Conservation (phyloP, 53 echinoderm and acorn worm genomes). For the Stichopus horrens region DNA sequence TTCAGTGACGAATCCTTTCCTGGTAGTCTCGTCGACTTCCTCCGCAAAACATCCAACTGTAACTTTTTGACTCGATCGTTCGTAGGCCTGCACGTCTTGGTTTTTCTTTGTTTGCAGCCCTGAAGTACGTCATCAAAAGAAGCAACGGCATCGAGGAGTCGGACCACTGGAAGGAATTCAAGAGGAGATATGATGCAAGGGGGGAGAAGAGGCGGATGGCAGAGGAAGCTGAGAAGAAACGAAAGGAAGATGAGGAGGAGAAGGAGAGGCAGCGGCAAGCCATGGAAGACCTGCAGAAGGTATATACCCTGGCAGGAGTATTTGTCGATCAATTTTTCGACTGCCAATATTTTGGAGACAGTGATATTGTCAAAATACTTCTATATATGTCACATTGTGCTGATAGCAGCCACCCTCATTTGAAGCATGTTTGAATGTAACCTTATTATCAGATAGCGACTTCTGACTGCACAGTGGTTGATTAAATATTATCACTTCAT, state of each 20-base stretch:
- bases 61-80: no score
- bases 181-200: constrained; percentile 51
- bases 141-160: constrained; percentile 52
- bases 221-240: constrained; percentile 59
- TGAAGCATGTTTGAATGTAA: no score
- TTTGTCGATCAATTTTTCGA: background rate
- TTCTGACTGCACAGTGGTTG: no score
- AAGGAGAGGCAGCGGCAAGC: constrained; percentile 54
- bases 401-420: no score
- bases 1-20: no score
- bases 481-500: no score
- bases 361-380: background rate
- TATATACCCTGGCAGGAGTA: background rate
- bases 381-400: background rate
- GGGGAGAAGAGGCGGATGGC: constrained; percentile 48
- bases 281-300: constrained; percentile 70
- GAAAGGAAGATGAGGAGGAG: constrained; percentile 60
- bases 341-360: background rate
- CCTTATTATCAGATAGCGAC: no score
- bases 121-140: constrained; percentile 54
- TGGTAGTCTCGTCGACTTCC: no score
- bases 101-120: constrained; percentile 18
- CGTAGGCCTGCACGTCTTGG: no score
- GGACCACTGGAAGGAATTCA: constrained; percentile 44
- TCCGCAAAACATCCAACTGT: no score